phyloP scores from a whole-genome alignment of 2,113 vertebrate genomes.

The Morone chrysops region DNA sequence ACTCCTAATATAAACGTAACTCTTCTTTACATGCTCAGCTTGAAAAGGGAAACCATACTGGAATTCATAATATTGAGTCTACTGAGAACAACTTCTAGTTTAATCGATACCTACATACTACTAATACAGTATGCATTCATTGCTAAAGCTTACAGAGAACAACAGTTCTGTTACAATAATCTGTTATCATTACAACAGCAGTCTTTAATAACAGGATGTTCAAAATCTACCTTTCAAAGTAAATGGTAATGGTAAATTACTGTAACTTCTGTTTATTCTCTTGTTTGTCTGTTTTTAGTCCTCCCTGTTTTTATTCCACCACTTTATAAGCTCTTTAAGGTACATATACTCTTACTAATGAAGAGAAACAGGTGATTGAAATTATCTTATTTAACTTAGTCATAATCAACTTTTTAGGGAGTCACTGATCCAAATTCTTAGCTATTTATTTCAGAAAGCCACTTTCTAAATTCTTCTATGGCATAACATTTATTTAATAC shows the following conservation, averaged over 20 bases:
- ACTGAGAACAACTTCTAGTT: too few species aligned
- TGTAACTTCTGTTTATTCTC: too few species aligned
- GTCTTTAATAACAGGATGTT: not conserved
- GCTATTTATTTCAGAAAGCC: not conserved
- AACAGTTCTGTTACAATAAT: not conserved
- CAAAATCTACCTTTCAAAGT: not conserved
- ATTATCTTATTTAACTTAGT: not conserved
- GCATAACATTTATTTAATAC: too few species aligned
- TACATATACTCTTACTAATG: not conserved
- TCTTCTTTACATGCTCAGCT: not conserved
- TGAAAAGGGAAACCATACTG: not conserved
- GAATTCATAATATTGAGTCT: not conserved
- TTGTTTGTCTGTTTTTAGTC: not conserved
- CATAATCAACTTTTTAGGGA: not conserved
- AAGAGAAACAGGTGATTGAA: too few species aligned
- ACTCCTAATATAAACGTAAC: too few species aligned
- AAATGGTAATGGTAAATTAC: not conserved
- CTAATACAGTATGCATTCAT: not conserved
- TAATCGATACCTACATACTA: not conserved
- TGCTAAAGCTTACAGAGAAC: not conserved
- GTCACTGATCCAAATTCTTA: not conserved
- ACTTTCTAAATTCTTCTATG: too few species aligned
- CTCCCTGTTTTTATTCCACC: too few species aligned
- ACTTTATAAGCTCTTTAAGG: not conserved
- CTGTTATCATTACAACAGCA: not conserved